A percentile compares a stretch with the other conserved stretches of the same genome.
phyloP scores from a whole-genome alignment of 2,797 vertebrate genomes.

The Danio albolineatus region DNA sequence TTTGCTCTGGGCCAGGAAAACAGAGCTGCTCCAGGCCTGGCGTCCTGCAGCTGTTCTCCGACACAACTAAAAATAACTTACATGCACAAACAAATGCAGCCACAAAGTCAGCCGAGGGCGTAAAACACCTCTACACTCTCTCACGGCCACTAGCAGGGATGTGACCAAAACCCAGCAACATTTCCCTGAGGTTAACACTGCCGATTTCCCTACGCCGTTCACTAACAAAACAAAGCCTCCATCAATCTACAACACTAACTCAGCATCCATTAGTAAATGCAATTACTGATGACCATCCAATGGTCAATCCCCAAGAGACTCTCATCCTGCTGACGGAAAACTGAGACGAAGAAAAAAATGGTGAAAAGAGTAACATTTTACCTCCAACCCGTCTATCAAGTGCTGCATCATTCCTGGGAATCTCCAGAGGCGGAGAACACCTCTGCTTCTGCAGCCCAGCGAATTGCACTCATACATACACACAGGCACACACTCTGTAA shows the following conservation, averaged over 20 bases:
- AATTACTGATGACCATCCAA: not conserved
- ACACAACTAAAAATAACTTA: constrained; percentile 44
- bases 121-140: constrained; percentile 12
- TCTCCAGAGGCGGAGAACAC: constrained; percentile 13
- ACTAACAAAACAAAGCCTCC: not conserved
- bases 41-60: constrained; percentile 47
- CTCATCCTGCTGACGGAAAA: not conserved
- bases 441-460: not conserved
- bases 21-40: not conserved
- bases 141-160: not conserved
- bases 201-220: constrained; percentile 17
- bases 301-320: constrained; percentile 8
- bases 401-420: constrained; percentile 63
- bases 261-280: not conserved
- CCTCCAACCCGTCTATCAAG: constrained; percentile 73
- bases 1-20: not conserved
- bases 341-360: constrained; percentile 42
- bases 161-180: not conserved
- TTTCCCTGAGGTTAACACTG: not conserved
- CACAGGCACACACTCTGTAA: constrained; percentile 57
- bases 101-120: not conserved
- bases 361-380: constrained; percentile 68
- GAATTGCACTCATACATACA: constrained; percentile 16
- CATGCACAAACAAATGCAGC: constrained; percentile 15
- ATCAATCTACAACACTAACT: not conserved